These are phyloP conservation scores for Bombylius discolor DNA, from an alignment of 2,888 invertebrate genomes.

Conservation along the genomic window DNA sequence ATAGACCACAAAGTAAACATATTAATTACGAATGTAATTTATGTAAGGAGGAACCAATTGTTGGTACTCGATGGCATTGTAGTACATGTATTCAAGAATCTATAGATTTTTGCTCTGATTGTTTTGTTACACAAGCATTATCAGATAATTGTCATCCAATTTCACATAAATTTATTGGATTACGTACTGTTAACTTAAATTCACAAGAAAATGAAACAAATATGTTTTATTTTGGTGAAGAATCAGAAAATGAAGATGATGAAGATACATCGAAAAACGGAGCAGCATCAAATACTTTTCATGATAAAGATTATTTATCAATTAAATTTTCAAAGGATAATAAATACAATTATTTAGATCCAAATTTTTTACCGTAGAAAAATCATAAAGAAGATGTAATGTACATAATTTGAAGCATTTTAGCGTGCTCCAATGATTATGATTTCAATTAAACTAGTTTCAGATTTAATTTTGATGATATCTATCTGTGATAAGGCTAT, in stretches of 20 bases:
- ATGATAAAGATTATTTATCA: slow-evolving; percentile 16
- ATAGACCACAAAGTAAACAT: slow-evolving; percentile 19
- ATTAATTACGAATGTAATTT: slow-evolving; percentile 42
- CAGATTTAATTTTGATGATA: too few species aligned
- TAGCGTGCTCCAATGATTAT: too few species aligned
- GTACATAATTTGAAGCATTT: too few species aligned
- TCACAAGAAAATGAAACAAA: not conserved
- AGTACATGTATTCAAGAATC: slow-evolving; percentile 42
- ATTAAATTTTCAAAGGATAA: slow-evolving; percentile 13
- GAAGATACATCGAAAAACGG: slow-evolving; percentile 1
- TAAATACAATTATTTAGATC: slow-evolving; percentile 20
- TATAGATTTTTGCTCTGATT: slow-evolving; percentile 53
- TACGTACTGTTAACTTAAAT: slow-evolving; percentile 4
- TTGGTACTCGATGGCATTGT: slow-evolving; percentile 58
- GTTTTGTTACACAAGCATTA: slow-evolving; percentile 43
- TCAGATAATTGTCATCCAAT: slow-evolving; percentile 13
- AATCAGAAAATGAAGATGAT: slow-evolving; percentile 5
- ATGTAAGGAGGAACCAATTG: slow-evolving; percentile 50
- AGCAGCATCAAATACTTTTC: not conserved
- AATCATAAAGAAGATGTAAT: not conserved
- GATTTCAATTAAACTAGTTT: too few species aligned
- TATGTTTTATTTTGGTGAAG: not conserved
- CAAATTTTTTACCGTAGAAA: slow-evolving; percentile 18
- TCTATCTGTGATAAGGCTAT: too few species aligned
- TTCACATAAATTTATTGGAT: slow-evolving; percentile 12